Percentiles rank a stretch among this genome's conserved stretches.
phyloP scores from a whole-genome alignment of 2,797 vertebrate species.

The Brachymystax lenok region DNA sequence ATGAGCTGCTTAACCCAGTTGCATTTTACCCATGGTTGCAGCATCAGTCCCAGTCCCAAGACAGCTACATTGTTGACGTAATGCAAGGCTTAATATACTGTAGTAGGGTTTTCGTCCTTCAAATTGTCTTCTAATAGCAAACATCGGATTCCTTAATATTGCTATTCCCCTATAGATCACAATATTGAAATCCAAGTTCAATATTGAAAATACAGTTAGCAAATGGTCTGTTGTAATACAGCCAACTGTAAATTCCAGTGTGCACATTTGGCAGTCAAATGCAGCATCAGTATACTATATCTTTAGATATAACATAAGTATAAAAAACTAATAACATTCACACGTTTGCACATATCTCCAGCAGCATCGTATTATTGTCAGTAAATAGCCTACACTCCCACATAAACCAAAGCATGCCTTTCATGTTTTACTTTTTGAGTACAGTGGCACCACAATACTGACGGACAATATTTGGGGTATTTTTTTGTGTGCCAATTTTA shows the following conservation, averaged over 20 bases:
- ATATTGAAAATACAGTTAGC: not conserved
- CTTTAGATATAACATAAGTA: no score
- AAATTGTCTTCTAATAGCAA: not conserved
- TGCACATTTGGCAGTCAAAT: constrained; percentile 52
- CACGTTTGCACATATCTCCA: constrained; percentile 37
- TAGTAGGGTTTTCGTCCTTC: not conserved
- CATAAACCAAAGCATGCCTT: constrained; percentile 60
- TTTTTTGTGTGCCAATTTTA: constrained; percentile 59
- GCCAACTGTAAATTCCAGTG: constrained; percentile 48
- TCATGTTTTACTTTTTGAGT: constrained; percentile 69
- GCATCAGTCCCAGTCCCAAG: constrained; percentile 46
- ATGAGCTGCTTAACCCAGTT: constrained; percentile 54
- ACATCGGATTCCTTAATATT: not conserved
- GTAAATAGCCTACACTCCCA: constrained; percentile 57
- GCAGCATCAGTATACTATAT: no score
- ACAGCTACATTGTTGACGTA: constrained; percentile 55
- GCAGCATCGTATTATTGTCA: constrained; percentile 60
- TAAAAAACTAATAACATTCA: constrained; percentile 55
- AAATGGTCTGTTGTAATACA: no score
- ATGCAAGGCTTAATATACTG: constrained; percentile 39
- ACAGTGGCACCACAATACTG: constrained; percentile 65
- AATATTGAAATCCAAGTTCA: not conserved
- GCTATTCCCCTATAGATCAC: not conserved
- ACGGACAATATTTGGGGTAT: constrained; percentile 27
- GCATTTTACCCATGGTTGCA: constrained; percentile 41